These are phyloP conservation scores for Himalopsyche tibetana DNA, from an alignment of 2,888 invertebrate species.

Conservation along the genomic window DNA sequence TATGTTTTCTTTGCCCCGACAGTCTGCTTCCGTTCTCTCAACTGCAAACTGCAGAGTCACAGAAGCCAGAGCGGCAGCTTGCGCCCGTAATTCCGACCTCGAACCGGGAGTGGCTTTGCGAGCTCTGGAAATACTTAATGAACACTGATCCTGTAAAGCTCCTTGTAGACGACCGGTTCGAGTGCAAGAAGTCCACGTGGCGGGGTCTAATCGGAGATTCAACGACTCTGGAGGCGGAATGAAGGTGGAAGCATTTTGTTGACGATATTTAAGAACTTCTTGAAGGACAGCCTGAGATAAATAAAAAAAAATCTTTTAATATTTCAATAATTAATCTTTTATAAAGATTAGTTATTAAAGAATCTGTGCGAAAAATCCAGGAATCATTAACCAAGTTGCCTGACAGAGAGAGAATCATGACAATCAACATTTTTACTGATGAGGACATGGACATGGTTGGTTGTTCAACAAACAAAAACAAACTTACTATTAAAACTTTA, in stretches of 20 bases:
- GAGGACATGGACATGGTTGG: too few relatives aligned
- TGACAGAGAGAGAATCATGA: not conserved
- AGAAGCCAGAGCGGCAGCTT: constrained; percentile 60
- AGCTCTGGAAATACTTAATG: constrained; percentile 53
- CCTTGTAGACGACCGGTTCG: constrained; percentile 77
- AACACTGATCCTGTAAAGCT: constrained; percentile 72
- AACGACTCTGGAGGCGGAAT: constrained; percentile 69
- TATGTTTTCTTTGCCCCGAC: constrained; percentile 71
- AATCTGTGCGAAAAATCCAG: too few relatives aligned
- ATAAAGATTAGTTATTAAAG: too few relatives aligned
- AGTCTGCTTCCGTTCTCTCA: constrained; percentile 66
- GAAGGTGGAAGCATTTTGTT: constrained; percentile 77
- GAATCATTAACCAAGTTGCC: too few relatives aligned
- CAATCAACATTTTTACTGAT: too few relatives aligned
- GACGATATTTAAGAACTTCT: constrained; percentile 81
- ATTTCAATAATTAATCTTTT: too few relatives aligned
- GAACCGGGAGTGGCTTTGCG: constrained; percentile 54
- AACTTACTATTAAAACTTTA: constrained; percentile 63
- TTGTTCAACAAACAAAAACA: too few relatives aligned
- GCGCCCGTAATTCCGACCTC: constrained; percentile 56
- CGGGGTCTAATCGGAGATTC: constrained; percentile 76
- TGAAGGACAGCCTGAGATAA: constrained; percentile 77
- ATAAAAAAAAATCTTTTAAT: not conserved
- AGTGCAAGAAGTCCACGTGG: constrained; percentile 85
- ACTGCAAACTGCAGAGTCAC: constrained; percentile 55